phyloP scores from a whole-genome alignment of 1,140 invertebrate species.

The Cyclina sinensis region DNA sequence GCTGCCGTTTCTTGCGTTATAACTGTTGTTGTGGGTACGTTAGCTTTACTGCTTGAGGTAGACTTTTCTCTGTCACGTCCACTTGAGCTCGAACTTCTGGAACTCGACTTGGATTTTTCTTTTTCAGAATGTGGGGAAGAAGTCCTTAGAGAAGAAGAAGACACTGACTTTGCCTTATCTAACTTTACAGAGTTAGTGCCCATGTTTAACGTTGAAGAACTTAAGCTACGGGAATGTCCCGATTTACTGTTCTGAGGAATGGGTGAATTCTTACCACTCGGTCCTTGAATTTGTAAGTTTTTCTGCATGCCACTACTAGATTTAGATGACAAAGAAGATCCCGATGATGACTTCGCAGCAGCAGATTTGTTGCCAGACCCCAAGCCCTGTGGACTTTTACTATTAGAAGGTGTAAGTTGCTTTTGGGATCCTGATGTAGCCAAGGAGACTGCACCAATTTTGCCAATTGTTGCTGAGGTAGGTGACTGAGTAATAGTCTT shows the following conservation, averaged over 20 bases:
- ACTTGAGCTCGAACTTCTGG: constrained; percentile 62
- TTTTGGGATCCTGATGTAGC: constrained; percentile 73
- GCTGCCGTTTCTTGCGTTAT: constrained; percentile 59
- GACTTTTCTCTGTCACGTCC: constrained; percentile 63
- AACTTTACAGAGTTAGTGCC: constrained; percentile 38
- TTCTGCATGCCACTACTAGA: constrained; percentile 54
- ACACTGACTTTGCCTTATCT: constrained; percentile 59
- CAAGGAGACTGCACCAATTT: constrained; percentile 74
- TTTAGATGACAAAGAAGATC: constrained; percentile 34
- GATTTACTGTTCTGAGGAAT: constrained; percentile 46
- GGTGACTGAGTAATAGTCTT: constrained; percentile 86
- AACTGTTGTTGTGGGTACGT: constrained; percentile 66
- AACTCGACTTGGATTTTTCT: constrained; percentile 68
- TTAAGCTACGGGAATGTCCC: constrained; percentile 53
- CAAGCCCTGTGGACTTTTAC: constrained; percentile 62
- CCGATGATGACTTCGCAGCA: not conserved
- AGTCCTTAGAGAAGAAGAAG: constrained; percentile 55
- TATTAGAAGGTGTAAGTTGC: constrained; percentile 51
- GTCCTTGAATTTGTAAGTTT: constrained; percentile 62
- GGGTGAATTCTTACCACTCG: constrained; percentile 62
- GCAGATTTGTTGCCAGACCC: constrained; percentile 44
- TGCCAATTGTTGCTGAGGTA: constrained; percentile 74
- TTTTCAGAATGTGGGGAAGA: constrained; percentile 68
- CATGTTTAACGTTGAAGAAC: constrained; percentile 4
- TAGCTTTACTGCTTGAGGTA: constrained; percentile 73